A percentile compares a stretch with the other conserved stretches of the same genome.
Evolutionary conservation across 2,888 invertebrate genomes (phyloP).

Genomic region (Ornithoptera alexandrae): DNA sequence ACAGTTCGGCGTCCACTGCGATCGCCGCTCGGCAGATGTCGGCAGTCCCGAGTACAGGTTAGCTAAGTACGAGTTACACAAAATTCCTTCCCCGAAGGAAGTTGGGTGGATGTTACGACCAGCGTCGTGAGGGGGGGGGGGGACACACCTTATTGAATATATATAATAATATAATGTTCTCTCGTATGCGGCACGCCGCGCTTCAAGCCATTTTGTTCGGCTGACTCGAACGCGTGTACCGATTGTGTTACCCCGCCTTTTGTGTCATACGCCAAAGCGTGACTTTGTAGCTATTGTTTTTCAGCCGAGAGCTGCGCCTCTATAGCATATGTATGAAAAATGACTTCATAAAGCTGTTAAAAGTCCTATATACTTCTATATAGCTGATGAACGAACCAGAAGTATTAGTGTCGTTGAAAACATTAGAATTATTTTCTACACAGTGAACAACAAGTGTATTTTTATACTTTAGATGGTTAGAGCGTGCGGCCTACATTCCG

Average conservation of each 20-base stretch:
- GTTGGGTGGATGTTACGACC: too few species aligned
- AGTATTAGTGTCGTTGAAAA: not conserved
- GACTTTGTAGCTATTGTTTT: conserved; percentile 39
- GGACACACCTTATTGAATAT: not conserved
- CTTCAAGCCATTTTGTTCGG: not conserved
- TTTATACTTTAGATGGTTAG: too few species aligned
- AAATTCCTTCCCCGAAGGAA: too few species aligned
- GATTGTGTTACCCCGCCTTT: conserved; percentile 37
- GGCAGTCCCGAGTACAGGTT: too few species aligned
- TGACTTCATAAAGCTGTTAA: not conserved
- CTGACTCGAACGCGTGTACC: conserved; percentile 27
- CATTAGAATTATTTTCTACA: not conserved
- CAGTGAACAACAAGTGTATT: too few species aligned
- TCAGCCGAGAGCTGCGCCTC: conserved; percentile 4
- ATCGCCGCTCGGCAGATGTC: too few species aligned
- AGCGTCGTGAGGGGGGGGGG: too few species aligned
- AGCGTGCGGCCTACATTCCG: too few species aligned
- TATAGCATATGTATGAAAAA: not conserved
- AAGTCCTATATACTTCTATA: not conserved
- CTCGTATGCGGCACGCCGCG: not conserved
- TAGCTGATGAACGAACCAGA: not conserved
- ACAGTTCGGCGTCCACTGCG: too few species aligned
- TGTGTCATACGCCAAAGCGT: conserved; percentile 44
- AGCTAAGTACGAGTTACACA: too few species aligned
- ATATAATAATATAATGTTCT: not conserved